Evolutionary conservation across 2,888 invertebrate species (phyloP), one percentile per base, ranked within the genome.

Genomic region (Lasioglossum pauxillum): DNA sequence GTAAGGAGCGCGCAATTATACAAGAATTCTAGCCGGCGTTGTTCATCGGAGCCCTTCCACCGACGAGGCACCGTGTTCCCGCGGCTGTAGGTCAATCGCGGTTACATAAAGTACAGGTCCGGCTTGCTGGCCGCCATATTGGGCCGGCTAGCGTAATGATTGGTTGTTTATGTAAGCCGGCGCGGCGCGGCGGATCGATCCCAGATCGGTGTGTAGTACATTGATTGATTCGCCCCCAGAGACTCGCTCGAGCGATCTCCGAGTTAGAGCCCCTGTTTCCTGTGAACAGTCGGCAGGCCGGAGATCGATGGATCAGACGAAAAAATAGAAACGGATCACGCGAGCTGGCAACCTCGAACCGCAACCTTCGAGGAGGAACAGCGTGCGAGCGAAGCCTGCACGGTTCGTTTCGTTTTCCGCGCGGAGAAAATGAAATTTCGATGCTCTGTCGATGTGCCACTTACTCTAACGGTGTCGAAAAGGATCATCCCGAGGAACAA

Each of bases 91-190:
- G 81, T 88, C 83, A 83, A 41, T 16, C 41, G 8, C 31, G 69
- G 69, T 89, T 89, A 89, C n/a, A 78, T 89, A 89, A 89, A 87
- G 53, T 82, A 85, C 83, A 80, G 83, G 89, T 87, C 53, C 72
- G 71, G 31, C 53, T 82, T 53, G 69, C 60, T 14, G 31, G 41
- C 46, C 78, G 67, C 76, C 80, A 74, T 80, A 69, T 67, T 77
- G 53, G 64, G 41, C 27, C 31, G 57, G 27, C 35, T n/a, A 38
- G 27, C 41, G 57, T 78, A 73, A 82, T 81, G 31, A 35, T 49
- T 67, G 35, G 41, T 49, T 60, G 77, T 87, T 88, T 88, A 81
- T 57, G n/a, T 83, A 79, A 83, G 27, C 16, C 64, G 27, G 80
- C 35, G 27, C 60, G 60, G 80, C 60, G 23, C 38, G 46, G 5